Evolutionary conservation across 2,888 invertebrate species (phyloP).

Genomic region (Dicroscelio sp.): DNA sequence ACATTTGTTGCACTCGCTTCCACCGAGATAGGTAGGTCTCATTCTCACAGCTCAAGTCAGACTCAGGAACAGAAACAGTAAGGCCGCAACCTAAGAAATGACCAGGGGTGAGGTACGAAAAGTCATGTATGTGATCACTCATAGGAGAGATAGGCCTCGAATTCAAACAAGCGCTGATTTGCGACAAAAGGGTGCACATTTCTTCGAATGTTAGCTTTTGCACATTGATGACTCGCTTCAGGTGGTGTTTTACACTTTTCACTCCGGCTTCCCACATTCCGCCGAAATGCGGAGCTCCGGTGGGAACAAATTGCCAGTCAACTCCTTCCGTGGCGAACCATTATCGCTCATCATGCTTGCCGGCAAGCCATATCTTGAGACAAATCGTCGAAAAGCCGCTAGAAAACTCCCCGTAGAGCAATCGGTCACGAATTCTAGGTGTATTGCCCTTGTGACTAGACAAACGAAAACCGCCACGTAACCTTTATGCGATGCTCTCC

Average conservation of each 20-base stretch:
- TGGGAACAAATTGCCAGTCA: constrained; percentile 53
- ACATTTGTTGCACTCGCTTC: constrained; percentile 30
- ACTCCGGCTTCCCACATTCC: not conserved
- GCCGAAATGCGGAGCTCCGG: constrained; percentile 44
- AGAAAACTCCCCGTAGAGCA: not conserved
- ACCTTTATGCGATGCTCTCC: not conserved
- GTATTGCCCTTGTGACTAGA: constrained; percentile 3
- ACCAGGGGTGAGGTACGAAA: constrained; percentile 47
- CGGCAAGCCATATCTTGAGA: constrained; percentile 10
- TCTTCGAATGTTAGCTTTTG: constrained; percentile 33
- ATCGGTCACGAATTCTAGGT: constrained; percentile 38
- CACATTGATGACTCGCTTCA: constrained; percentile 15
- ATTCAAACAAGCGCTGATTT: constrained; percentile 2
- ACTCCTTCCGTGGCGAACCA: constrained; percentile 18
- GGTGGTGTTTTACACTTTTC: constrained; percentile 25
- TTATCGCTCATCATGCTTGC: constrained; percentile 20
- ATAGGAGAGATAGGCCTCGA: constrained; percentile 20
- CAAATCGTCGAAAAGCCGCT: not conserved
- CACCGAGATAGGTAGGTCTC: constrained; percentile 21
- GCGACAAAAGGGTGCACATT: not conserved
- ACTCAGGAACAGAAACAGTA: constrained; percentile 22
- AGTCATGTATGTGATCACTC: constrained; percentile 7
- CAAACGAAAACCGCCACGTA: constrained; percentile 26
- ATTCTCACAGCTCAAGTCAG: not conserved
- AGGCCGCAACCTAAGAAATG: too few species aligned